A percentile compares a stretch with the other conserved stretches of the same genome.
Conservation (phyloP, 2,113 vertebrate genomes). For the Caloenas nicobarica region DNA sequence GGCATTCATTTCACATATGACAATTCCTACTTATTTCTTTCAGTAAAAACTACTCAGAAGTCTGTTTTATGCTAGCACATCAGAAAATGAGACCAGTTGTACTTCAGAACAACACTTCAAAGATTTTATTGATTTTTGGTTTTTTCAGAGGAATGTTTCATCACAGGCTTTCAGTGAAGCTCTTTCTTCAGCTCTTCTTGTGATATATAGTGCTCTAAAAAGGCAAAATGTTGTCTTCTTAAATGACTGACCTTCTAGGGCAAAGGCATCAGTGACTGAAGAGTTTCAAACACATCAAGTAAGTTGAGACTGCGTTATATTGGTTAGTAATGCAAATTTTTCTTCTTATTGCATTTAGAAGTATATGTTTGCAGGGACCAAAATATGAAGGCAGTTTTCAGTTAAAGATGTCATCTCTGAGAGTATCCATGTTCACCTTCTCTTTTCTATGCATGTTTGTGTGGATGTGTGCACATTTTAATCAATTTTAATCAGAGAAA, state of each 20-base stretch:
- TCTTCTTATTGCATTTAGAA: background rate
- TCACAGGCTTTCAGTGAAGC: slow-evolving; percentile 35
- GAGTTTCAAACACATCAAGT: background rate
- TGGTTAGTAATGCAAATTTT: background rate
- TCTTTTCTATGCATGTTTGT: background rate
- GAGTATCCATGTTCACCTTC: background rate
- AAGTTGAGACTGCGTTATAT: background rate
- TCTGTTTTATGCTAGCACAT: slow-evolving; percentile 38
- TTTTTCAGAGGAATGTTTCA: slow-evolving; percentile 42
- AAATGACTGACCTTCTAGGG: slow-evolving; percentile 32
- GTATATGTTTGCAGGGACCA: background rate
- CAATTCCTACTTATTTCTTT: background rate
- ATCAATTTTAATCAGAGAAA: background rate
- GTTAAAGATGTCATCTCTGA: background rate
- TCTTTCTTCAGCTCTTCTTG: slow-evolving; percentile 1
- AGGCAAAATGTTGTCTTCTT: slow-evolving; percentile 47
- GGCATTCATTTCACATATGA: background rate
- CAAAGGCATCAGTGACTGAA: background rate
- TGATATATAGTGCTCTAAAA: slow-evolving; percentile 17
- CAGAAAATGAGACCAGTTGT: slow-evolving; percentile 54
- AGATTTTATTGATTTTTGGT: slow-evolving; percentile 58
- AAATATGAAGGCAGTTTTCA: background rate
- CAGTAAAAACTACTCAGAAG: slow-evolving; percentile 27
- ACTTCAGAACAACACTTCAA: slow-evolving; percentile 60
- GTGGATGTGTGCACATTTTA: background rate